Evolutionary conservation across 2,113 vertebrate species (phyloP), one percentile per base, ranked within the genome.

Genomic region (Rhinolophus ferrumequinum): DNA sequence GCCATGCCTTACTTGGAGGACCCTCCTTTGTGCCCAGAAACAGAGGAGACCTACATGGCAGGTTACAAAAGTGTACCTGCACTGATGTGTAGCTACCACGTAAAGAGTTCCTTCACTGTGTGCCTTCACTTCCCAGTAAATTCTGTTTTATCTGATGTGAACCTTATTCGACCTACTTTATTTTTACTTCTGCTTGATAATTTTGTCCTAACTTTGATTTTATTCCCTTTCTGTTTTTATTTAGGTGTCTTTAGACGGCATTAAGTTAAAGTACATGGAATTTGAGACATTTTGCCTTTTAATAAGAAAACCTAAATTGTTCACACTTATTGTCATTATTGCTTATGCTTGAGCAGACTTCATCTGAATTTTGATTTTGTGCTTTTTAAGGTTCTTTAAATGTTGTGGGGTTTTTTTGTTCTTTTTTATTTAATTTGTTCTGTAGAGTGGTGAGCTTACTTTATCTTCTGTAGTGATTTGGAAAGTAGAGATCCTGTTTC

Each of bases 391-490:
- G 13, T 35, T 52, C 58, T 83, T 50, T 52, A 8, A 44, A 47
- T 10, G n/a, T n/a, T n/a, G n/a, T n/a, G n/a, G n/a, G n/a, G n/a
- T 19, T 22, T 77, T 67, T 77, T 58, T 72, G 19, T 92, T 73
- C 38, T 41, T 86, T 92, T 86, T 67, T 16, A 79, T 41, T 82
- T 44, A 38, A 15, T 67, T 38, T 81, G n/a, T 28, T n/a, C 85
- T 83, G 2, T 10, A 28, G 44, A 64, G 30, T 13, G 24, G 28
- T 19, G 6, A 44, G 72, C n/a, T 83, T 30, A 15, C 96, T 96
- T 85, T 73, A 88, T 93, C 64, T 69, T 88, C 72, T 69, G 76
- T 86, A 96, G 13, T 41, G 70, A 84, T 90, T 85, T 95, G 47
- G 85, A 93, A 92, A 95, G 66, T 28, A 88, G 58, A 66, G 22